Base-by-base conservation (phyloP, 2,797 vertebrate species). In the Champsocephalus gunnari region DNA sequence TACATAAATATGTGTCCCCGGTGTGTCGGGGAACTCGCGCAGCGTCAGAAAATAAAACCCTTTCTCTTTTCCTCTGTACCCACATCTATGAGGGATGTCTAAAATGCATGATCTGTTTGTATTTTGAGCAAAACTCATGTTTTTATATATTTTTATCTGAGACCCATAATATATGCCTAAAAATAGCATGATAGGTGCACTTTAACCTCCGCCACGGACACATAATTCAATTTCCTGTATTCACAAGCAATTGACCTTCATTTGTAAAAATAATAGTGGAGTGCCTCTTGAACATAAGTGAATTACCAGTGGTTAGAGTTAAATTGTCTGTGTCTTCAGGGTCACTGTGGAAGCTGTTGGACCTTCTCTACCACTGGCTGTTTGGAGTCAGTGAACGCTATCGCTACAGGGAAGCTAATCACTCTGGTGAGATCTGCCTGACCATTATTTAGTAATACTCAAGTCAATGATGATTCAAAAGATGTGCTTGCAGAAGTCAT, bases 361-460 rank as follows among this genome's bases (percentile, higher is more conserved):
- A 96, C 96, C 1, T 98, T 97, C 56, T 97, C 97, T 2, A 96
- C 96, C 64, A 97, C 96, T 0, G 96, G 97, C 2, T 97, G 96
- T 70, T 77, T 98, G 81, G 97, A 98, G 89, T 97, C 97, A 0
- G 95, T 95, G 0, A 95, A 94, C 0, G 96, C 97, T 19, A 97
- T 98, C 4, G 82, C 90, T 0, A 94, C 89, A 0, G 96, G 96
- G 38, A 97, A 96, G 76, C 92, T 97, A 3, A 90, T 94, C 2
- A 86, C 92, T 21, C 85, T 97, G 95, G 96, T 97, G 77, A 94
- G 93, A 72, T 68, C 4, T 45, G 24, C 14, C 5, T 14, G 12
- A 47, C 13, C 21, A 0, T 61, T 50, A 64, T 55, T 67, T 45
- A 9, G 3, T 21, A 44, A 2, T 9, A 16, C 28, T 41, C 21